Conservation (phyloP, 2,888 invertebrate genomes). For the Silvanus unidentatus region DNA sequence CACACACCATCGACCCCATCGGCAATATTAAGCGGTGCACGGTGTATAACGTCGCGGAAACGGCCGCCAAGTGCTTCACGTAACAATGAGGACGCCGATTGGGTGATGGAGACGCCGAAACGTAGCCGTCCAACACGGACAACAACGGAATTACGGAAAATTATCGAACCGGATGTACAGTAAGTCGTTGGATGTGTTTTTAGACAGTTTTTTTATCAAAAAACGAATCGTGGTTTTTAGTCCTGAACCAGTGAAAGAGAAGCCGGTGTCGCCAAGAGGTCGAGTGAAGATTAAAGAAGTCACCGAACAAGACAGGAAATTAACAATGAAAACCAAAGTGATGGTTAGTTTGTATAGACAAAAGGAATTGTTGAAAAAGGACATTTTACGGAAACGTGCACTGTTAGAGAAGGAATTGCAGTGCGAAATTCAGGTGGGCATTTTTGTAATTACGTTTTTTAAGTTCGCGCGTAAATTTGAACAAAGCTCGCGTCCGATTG, state of each 20-base stretch:
- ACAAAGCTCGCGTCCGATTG: too few species aligned
- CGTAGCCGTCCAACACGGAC: conserved; percentile 35
- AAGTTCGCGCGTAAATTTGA: too few species aligned
- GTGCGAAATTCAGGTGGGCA: conserved; percentile 82
- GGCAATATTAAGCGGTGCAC: conserved; percentile 34
- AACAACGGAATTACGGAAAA: conserved; percentile 32
- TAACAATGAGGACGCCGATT: conserved; percentile 45
- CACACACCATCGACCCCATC: conserved; percentile 18
- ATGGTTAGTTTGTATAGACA: conserved; percentile 77
- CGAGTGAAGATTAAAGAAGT: conserved; percentile 40
- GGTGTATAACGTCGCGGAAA: conserved; percentile 34
- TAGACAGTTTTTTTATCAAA: conserved; percentile 5
- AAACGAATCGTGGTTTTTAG: conserved; percentile 10
- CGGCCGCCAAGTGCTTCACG: conserved; percentile 38
- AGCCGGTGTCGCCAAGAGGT: conserved; percentile 36
- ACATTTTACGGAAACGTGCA: conserved; percentile 85
- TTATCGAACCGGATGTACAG: conserved; percentile 33
- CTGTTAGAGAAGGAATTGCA: conserved; percentile 84
- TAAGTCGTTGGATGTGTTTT: conserved; percentile 33
- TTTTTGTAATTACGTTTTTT: too few species aligned
- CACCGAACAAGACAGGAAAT: conserved; percentile 51
- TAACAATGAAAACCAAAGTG: conserved; percentile 55
- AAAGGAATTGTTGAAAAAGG: conserved; percentile 87
- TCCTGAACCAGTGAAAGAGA: conserved; percentile 31
- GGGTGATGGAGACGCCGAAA: conserved; percentile 48